These are phyloP conservation scores for Ptilonorhynchus violaceus DNA, from an alignment of 2,113 vertebrate genomes.

Conservation along the genomic window DNA sequence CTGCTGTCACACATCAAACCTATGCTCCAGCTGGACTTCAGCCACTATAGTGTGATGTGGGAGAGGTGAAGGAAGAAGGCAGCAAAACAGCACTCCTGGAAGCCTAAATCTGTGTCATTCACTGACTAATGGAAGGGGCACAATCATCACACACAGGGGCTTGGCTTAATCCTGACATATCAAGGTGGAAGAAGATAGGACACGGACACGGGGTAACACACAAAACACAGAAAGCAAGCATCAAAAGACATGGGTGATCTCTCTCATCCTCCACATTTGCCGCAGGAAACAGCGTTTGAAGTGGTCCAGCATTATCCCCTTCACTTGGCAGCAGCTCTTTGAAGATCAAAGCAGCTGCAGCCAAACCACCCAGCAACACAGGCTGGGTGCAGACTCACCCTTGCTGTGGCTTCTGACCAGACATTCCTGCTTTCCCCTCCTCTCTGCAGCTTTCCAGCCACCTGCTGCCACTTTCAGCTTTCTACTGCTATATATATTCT, in stretches of 20 bases:
- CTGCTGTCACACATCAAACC: neutral
- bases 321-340: neutral
- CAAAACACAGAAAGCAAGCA: neutral
- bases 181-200: neutral
- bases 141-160: neutral
- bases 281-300: rapidly evolving
- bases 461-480: slow-evolving; percentile 7
- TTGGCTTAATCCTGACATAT: neutral
- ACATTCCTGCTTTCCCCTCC: neutral
- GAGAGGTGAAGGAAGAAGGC: neutral
- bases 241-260: neutral
- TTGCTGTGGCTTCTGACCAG: neutral
- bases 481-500: slow-evolving; percentile 9
- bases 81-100: neutral
- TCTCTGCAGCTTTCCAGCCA: slow-evolving; percentile 10
- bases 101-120: neutral
- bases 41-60: neutral
- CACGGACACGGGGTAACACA: neutral
- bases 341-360: neutral
- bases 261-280: neutral
- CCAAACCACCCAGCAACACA: neutral
- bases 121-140: neutral
- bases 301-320: neutral
- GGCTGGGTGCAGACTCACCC: neutral
- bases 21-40: neutral